Conservation (phyloP, 2,888 invertebrate species). For the Eupithecia exiguata region DNA sequence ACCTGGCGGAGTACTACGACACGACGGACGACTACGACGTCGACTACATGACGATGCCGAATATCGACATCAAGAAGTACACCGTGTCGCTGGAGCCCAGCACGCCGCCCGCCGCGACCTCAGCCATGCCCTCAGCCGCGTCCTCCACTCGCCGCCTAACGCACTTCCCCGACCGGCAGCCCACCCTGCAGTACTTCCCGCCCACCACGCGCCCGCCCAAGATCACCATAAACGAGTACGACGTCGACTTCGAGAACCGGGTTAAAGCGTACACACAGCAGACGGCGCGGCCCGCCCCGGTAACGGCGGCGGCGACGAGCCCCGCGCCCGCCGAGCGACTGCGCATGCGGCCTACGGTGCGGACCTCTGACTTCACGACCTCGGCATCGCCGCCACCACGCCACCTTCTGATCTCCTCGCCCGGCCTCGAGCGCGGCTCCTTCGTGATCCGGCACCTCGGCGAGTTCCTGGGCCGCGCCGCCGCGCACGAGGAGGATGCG, state of each 20-base stretch:
- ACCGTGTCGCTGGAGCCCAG: conserved; percentile 43
- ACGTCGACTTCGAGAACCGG: conserved; percentile 58
- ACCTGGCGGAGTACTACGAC: conserved; percentile 67
- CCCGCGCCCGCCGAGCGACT: conserved; percentile 15
- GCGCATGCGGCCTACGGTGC: conserved; percentile 20
- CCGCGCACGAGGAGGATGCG: conserved; percentile 61
- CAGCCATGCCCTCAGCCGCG: conserved; percentile 40
- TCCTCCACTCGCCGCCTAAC: conserved; percentile 45
- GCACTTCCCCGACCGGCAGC: conserved; percentile 59
- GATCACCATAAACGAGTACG: conserved; percentile 57
- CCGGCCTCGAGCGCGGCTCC: conserved; percentile 8
- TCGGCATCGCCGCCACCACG: not conserved
- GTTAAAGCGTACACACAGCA: conserved; percentile 51
- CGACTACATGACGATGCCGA: conserved; percentile 66
- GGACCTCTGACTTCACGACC: conserved; percentile 22
- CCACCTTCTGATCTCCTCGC: not conserved
- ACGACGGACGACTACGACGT: conserved; percentile 67
- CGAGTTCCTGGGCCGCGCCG: conserved; percentile 65
- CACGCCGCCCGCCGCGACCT: not conserved
- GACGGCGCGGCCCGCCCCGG: conserved; percentile 13
- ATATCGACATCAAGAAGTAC: conserved; percentile 70
- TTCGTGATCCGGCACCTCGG: conserved; percentile 21
- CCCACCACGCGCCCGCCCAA: conserved; percentile 58
- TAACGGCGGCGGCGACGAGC: not conserved
- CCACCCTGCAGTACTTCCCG: conserved; percentile 75